Percentiles rank a stretch among this genome's conserved stretches.
Conservation (phyloP, 2,888 invertebrate species). For the Spialia ferax region DNA sequence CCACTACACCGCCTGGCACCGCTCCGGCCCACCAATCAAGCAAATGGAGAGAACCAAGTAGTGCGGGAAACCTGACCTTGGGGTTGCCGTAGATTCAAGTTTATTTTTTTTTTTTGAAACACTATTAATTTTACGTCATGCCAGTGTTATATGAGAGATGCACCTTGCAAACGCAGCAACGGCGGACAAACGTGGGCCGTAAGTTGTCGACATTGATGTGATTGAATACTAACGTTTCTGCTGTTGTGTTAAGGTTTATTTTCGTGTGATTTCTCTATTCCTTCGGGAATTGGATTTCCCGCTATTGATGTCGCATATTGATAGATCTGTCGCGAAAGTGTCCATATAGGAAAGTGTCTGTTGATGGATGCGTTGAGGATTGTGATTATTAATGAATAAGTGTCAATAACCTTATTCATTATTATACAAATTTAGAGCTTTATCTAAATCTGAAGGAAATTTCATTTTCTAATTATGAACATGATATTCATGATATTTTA, state of each 20-base stretch:
- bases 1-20: conserved; percentile 77
- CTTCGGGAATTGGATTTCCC: conserved; percentile 55
- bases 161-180: conserved; percentile 67
- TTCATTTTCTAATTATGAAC: background rate
- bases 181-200: conserved; percentile 71
- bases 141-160: conserved; percentile 75
- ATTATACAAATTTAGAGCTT: background rate
- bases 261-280: conserved; percentile 11
- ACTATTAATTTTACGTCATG: conserved; percentile 56
- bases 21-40: conserved; percentile 57
- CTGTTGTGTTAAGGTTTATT: conserved; percentile 17
- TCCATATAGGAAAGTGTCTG: conserved; percentile 44
- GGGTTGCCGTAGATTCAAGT: conserved; percentile 49
- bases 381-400: conserved; percentile 1
- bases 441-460: background rate
- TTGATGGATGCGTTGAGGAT: conserved; percentile 2
- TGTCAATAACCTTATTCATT: background rate
- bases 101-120: conserved; percentile 42
- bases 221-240: conserved; percentile 53
- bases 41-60: conserved; percentile 63
- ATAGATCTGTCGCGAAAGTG: conserved; percentile 58
- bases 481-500: background rate
- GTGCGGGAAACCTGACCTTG: conserved; percentile 71
- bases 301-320: conserved; percentile 56
- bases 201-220: conserved; percentile 57